These are phyloP conservation scores for Ochlodes sylvanus DNA, from an alignment of 2,888 invertebrate species.

Conservation along the genomic window DNA sequence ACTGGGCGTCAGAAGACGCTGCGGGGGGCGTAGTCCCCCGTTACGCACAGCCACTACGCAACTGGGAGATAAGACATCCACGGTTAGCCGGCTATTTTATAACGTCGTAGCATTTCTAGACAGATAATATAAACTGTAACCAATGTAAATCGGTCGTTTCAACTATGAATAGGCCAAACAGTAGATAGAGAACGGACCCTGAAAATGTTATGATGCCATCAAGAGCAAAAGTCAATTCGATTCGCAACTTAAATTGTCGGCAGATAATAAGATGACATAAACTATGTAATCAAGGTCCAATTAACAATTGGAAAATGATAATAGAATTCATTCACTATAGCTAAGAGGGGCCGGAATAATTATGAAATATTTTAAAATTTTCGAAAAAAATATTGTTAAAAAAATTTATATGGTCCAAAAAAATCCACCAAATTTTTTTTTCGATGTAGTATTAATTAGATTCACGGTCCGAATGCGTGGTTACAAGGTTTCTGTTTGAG, in stretches of 20 bases:
- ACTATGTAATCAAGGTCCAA: background rate
- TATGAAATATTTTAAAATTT: too few relatives aligned
- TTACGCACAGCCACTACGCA: constrained; percentile 77
- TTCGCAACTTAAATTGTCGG: constrained; percentile 20
- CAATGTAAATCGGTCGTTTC: constrained; percentile 44
- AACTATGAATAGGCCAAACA: constrained; percentile 39
- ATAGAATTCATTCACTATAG: too few relatives aligned
- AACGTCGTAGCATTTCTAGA: constrained; percentile 42
- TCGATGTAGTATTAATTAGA: too few relatives aligned
- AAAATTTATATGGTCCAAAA: too few relatives aligned
- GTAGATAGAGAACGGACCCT: constrained; percentile 6
- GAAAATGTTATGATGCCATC: constrained; percentile 34
- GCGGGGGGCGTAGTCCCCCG: constrained; percentile 74
- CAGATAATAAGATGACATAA: background rate
- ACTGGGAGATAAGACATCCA: constrained; percentile 64
- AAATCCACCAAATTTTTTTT: too few relatives aligned
- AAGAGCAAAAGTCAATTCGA: constrained; percentile 35
- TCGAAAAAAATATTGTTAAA: too few relatives aligned
- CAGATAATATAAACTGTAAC: constrained; percentile 28
- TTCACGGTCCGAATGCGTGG: too few relatives aligned
- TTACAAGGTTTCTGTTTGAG: too few relatives aligned
- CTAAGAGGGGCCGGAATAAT: too few relatives aligned
- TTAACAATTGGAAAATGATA: background rate
- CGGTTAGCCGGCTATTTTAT: constrained; percentile 51
- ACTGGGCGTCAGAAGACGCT: constrained; percentile 63